Percentiles rank a stretch among this genome's conserved stretches.
These are phyloP conservation scores for Pyrgus malvae DNA, from an alignment of 2,888 invertebrate species.

Conservation along the genomic window DNA sequence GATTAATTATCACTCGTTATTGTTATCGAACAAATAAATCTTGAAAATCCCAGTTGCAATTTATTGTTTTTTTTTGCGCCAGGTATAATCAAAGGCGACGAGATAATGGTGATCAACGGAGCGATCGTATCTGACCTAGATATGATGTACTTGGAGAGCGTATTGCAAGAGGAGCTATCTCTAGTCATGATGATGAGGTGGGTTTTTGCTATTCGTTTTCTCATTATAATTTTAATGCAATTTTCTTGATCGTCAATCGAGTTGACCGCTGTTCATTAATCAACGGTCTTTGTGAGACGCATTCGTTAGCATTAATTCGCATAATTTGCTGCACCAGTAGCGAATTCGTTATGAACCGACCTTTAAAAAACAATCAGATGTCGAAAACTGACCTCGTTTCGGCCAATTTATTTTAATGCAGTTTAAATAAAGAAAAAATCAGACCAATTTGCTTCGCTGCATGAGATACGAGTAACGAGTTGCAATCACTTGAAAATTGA, in stretches of 20 bases:
- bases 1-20: slow-evolving; percentile 22
- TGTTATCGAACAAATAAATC: slow-evolving; percentile 28
- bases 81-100: slow-evolving; percentile 98
- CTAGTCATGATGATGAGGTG: slow-evolving; percentile 98
- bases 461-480: slow-evolving; percentile 11
- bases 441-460: slow-evolving; percentile 4
- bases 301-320: slow-evolving; percentile 60
- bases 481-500: slow-evolving; percentile 1
- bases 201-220: slow-evolving; percentile 40
- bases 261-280: slow-evolving; percentile 55
- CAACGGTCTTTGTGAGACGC: slow-evolving; percentile 46
- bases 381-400: slow-evolving; percentile 18
- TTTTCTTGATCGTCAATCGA: slow-evolving; percentile 44
- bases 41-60: slow-evolving; percentile 29
- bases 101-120: slow-evolving; percentile 99
- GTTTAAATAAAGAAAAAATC: slow-evolving; percentile 20
- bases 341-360: slow-evolving; percentile 32
- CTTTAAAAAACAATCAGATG: slow-evolving; percentile 28
- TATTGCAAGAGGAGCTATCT: slow-evolving; percentile 95
- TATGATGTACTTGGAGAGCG: slow-evolving; percentile 99
- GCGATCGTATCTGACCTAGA: slow-evolving; percentile 98
- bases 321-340: slow-evolving; percentile 48
- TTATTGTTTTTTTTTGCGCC: slow-evolving; percentile 54
- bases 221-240: slow-evolving; percentile 48
- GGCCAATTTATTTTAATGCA: slow-evolving; percentile 25